A percentile compares a stretch with the other conserved stretches of the same genome.
Evolutionary conservation across 2,888 invertebrate species (phyloP).

Genomic region (Hydraecia micacea): DNA sequence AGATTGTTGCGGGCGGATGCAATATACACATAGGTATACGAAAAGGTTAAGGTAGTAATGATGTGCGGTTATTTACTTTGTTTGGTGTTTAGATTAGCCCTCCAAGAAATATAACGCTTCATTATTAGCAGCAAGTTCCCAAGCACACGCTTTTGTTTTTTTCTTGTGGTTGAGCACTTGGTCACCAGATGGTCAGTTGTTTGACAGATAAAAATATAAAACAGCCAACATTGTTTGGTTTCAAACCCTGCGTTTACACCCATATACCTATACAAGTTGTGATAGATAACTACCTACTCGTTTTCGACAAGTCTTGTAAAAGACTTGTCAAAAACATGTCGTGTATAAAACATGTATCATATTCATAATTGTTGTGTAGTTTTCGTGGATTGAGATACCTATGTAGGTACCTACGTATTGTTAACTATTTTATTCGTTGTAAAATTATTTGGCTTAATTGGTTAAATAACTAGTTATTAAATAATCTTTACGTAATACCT

Average conservation of each 20-base stretch:
- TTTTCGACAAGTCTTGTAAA: not conserved
- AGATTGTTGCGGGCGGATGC: not conserved
- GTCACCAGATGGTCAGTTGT: slow-evolving; percentile 86
- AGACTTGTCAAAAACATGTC: not conserved
- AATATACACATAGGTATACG: not conserved
- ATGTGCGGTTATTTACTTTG: slow-evolving; percentile 8
- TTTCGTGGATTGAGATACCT: not conserved
- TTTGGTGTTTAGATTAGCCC: slow-evolving; percentile 29
- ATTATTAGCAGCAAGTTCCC: slow-evolving; percentile 41
- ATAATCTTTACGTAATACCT: not conserved
- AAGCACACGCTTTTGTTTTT: slow-evolving; percentile 66
- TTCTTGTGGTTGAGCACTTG: slow-evolving; percentile 77
- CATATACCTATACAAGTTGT: not conserved
- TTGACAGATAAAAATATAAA: slow-evolving; percentile 72
- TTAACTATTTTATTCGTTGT: not conserved
- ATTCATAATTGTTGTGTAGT: not conserved
- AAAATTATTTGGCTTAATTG: not conserved
- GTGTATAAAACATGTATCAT: not conserved
- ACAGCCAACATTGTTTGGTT: slow-evolving; percentile 72
- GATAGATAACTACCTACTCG: not conserved
- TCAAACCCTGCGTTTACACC: slow-evolving; percentile 59
- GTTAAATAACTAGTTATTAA: not conserved
- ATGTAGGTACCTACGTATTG: not conserved
- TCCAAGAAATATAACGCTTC: slow-evolving; percentile 23
- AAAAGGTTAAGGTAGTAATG: not conserved